Percentiles rank a stretch among this genome's conserved stretches.
Evolutionary conservation across 1,140 invertebrate species (phyloP).

Genomic region (Pemphigus obesinymphae): DNA sequence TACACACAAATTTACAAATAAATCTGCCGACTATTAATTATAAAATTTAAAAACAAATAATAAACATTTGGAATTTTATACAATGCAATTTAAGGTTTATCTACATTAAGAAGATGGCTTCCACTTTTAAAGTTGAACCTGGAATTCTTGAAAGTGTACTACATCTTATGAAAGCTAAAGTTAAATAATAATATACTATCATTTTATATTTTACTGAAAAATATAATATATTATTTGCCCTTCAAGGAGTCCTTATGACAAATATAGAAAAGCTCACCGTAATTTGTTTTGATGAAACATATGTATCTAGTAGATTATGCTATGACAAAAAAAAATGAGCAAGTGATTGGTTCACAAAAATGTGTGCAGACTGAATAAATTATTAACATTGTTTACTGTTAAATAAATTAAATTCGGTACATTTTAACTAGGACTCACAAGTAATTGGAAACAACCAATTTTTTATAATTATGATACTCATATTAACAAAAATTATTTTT

Average conservation of each 20-base stretch:
- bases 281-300: slow-evolving; percentile 4
- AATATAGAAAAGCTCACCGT: background rate
- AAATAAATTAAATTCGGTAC: background rate
- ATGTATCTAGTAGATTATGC: no score
- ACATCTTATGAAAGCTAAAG: background rate
- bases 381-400: no score
- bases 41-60: background rate
- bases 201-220: no score
- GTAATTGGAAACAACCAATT: no score
- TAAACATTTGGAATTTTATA: background rate
- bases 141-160: background rate
- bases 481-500: background rate
- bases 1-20: background rate
- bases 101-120: background rate
- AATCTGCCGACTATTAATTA: background rate
- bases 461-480: background rate
- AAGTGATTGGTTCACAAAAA: slow-evolving; percentile 16
- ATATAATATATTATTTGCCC: background rate
- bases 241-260: background rate
- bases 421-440: background rate
- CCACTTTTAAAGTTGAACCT: background rate
- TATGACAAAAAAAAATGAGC: background rate
- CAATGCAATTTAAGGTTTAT: background rate
- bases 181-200: background rate
- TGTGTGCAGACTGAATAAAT: background rate